These are phyloP conservation scores for Pentalonia nigronervosa DNA, from an alignment of 1,140 invertebrate genomes.

Conservation along the genomic window DNA sequence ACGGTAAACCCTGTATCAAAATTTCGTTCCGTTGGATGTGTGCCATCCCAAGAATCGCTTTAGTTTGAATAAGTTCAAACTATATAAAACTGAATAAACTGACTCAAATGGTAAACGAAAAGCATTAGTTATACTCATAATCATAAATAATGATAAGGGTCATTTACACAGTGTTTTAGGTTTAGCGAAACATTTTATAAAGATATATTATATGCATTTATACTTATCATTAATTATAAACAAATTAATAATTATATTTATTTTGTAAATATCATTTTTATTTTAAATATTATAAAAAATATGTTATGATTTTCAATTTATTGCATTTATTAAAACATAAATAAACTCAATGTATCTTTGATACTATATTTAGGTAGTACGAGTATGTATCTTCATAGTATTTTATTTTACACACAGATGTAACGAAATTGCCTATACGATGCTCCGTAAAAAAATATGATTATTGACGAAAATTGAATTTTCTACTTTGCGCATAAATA, in stretches of 20 bases:
- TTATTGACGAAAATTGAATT: background rate
- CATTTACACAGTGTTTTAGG: background rate
- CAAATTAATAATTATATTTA: background rate
- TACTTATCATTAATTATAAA: background rate
- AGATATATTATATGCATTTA: background rate
- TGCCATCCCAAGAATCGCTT: background rate
- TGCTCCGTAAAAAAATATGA: background rate
- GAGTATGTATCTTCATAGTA: background rate
- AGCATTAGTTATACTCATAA: background rate
- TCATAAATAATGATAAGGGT: background rate
- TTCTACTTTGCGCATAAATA: background rate
- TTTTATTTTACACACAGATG: background rate
- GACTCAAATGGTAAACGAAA: background rate
- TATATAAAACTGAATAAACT: background rate
- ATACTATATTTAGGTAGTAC: background rate
- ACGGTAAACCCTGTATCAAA: background rate
- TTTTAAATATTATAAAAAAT: background rate
- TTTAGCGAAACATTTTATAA: background rate
- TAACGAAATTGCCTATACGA: background rate
- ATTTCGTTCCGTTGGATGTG: background rate
- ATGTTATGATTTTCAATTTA: background rate
- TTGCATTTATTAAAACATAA: background rate
- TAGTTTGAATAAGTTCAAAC: slow-evolving; percentile 24
- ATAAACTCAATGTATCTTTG: background rate
- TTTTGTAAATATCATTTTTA: background rate